Conservation (phyloP, 1,140 invertebrate species). For the Heterodera schachtii region DNA sequence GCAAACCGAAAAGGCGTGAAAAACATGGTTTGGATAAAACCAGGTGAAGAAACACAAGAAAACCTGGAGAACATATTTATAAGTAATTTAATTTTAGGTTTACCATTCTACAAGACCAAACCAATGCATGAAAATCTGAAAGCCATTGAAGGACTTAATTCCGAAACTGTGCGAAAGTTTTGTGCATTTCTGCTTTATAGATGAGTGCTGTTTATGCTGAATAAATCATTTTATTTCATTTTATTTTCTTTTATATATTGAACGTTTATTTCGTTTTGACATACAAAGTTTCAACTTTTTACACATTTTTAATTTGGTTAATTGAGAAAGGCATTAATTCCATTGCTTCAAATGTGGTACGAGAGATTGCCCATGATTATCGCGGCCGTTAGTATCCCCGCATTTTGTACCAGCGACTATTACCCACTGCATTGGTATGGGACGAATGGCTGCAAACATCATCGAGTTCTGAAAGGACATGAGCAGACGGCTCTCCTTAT, state of each 20-base stretch:
- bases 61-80: background rate
- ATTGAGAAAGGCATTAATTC: background rate
- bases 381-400: background rate
- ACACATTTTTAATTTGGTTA: background rate
- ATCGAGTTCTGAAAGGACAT: background rate
- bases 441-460: background rate
- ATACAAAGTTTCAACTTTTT: background rate
- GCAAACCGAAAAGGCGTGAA: constrained; percentile 41
- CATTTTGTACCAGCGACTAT: background rate
- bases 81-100: constrained; percentile 42
- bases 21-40: constrained; percentile 61
- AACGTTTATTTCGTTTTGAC: background rate
- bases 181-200: constrained; percentile 43
- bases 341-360: background rate
- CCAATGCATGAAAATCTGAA: constrained; percentile 55
- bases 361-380: background rate
- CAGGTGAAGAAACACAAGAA: constrained; percentile 40
- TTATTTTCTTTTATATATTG: background rate
- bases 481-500: background rate
- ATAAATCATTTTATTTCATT: constrained; percentile 22
- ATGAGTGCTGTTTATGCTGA: constrained; percentile 28
- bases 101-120: constrained; percentile 57
- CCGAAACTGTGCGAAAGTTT: constrained; percentile 57
- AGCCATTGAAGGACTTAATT: constrained; percentile 53
- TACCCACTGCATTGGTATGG: background rate